Percentiles rank a stretch among this genome's conserved stretches.
These are phyloP conservation scores for Muntiacus reevesi DNA, from an alignment of 2,113 vertebrate genomes.

Conservation along the genomic window DNA sequence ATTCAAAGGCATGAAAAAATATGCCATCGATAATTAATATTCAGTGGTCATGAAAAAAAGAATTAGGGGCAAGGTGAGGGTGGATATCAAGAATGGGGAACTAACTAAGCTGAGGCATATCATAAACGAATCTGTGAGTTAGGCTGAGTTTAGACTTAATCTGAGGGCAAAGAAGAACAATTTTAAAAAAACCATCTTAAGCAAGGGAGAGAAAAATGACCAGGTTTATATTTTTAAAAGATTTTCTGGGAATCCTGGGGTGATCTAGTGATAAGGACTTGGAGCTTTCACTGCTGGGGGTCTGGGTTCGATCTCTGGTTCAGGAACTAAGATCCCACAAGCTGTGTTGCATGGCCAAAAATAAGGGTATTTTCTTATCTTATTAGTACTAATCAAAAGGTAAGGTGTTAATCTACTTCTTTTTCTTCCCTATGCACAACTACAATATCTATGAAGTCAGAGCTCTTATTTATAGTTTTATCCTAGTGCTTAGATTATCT, in stretches of 20 bases:
- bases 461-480: not conserved
- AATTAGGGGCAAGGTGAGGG: not conserved
- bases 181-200: not conserved
- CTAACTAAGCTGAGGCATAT: not conserved
- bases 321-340: not conserved
- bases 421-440: not conserved
- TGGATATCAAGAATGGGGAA: not conserved
- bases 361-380: not conserved
- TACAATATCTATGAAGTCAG: not conserved
- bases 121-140: not conserved
- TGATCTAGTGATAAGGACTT: not conserved
- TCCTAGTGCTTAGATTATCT: not conserved
- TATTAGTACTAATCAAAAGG: conserved; percentile 25
- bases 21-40: not conserved
- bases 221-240: not conserved
- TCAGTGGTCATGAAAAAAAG: not conserved
- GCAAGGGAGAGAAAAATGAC: not conserved
- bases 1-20: not conserved
- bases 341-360: not conserved
- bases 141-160: not conserved
- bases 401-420: not conserved
- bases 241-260: not conserved
- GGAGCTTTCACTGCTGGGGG: not conserved
- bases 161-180: not conserved
- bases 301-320: not conserved